Percentiles rank a stretch among this genome's conserved stretches.
These are phyloP conservation scores for Speoplatyrhinus poulsoni DNA, from an alignment of 2,113 vertebrate genomes.

Conservation along the genomic window DNA sequence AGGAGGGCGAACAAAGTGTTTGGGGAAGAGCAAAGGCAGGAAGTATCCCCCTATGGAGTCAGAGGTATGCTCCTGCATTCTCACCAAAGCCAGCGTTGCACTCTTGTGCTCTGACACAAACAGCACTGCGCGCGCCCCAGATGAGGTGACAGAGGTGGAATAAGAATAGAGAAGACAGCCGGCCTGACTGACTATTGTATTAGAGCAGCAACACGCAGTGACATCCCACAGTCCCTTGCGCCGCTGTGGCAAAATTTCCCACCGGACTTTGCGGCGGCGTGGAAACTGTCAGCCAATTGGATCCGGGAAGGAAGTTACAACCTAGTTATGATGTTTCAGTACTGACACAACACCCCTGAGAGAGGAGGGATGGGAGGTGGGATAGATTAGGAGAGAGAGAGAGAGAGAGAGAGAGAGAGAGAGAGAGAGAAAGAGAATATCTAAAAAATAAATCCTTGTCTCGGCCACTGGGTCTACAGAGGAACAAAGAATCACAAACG, in stretches of 20 bases:
- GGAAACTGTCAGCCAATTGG: conserved; percentile 59
- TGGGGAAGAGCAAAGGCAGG: conserved; percentile 95
- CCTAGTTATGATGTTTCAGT: conserved; percentile 60
- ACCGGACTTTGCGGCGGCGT: conserved; percentile 27
- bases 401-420: background rate
- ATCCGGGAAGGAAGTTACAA: conserved; percentile 48
- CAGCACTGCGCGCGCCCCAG: background rate
- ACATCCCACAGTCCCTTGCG: conserved; percentile 26
- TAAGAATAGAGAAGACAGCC: conserved; percentile 3
- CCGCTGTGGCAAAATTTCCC: conserved; percentile 43
- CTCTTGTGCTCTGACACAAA: background rate
- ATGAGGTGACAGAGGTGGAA: conserved; percentile 24
- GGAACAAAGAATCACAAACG: background rate
- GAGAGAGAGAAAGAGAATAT: conserved; percentile 39
- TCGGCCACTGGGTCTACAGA: conserved; percentile 30
- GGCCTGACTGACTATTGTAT: conserved; percentile 24
- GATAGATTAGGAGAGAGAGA: conserved; percentile 21
- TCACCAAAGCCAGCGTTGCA: conserved; percentile 4
- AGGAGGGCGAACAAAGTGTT: conserved; percentile 95
- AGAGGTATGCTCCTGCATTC: conserved; percentile 75
- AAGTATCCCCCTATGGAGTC: conserved; percentile 92
- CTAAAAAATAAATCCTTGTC: conserved; percentile 61
- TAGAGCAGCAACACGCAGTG: background rate
- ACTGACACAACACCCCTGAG: conserved; percentile 48
- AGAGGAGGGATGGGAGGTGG: background rate